A percentile compares a stretch with the other conserved stretches of the same genome.
Conservation (phyloP, 2,113 vertebrate genomes). For the Panthera leo region DNA sequence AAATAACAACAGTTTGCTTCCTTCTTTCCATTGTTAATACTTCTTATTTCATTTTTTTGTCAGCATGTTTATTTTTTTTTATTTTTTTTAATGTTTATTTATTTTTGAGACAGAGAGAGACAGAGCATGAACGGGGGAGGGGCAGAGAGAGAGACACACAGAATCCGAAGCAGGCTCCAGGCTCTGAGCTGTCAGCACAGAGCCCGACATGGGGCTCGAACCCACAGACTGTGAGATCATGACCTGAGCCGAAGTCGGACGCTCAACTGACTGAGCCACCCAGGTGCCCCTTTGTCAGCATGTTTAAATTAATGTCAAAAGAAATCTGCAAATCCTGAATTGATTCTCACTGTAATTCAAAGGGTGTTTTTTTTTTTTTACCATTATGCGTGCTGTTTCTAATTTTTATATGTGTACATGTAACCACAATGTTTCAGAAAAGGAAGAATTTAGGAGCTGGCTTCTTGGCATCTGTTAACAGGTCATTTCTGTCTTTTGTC, state of each 20-base stretch:
- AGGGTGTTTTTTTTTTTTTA: not conserved
- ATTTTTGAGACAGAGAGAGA: too few species aligned
- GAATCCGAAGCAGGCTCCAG: too few species aligned
- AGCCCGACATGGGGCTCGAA: too few species aligned
- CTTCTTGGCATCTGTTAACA: not conserved
- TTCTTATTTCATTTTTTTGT: not conserved
- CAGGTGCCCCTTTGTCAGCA: not conserved
- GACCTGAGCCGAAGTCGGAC: too few species aligned
- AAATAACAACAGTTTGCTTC: not conserved
- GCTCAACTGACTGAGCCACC: too few species aligned
- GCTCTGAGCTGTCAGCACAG: too few species aligned
- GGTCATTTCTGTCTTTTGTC: constrained; percentile 4
- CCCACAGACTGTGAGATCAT: too few species aligned
- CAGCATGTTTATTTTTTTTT: not conserved
- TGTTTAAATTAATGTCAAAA: not conserved
- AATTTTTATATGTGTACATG: not conserved
- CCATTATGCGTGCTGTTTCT: not conserved
- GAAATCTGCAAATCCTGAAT: not conserved
- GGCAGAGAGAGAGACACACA: too few species aligned
- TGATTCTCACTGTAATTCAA: not conserved
- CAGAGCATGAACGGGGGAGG: too few species aligned
- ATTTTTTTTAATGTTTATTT: too few species aligned
- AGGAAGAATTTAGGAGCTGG: not conserved
- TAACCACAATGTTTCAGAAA: not conserved
- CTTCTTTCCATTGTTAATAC: not conserved